Evolutionary conservation across 2,888 invertebrate genomes (phyloP), one percentile per base, ranked within the genome.

Genomic region (Drosophila lutescens): DNA sequence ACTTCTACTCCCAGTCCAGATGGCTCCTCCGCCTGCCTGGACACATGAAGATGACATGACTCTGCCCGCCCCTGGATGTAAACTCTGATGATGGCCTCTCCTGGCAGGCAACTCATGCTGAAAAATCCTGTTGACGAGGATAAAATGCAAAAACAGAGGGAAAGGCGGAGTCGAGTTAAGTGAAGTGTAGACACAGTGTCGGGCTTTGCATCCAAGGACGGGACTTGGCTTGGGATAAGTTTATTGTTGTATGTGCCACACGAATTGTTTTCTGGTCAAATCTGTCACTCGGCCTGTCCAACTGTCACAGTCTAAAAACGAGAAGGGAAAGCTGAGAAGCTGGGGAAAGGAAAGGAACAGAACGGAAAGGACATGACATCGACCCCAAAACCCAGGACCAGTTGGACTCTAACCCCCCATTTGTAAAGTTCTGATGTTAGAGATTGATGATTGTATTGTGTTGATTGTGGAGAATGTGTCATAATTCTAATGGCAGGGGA

Each of bases 241-340:
- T 78, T 71, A 73, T 78, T 71, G 71, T 74, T 72, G 61, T 70
- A 72, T 73, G 71, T 83, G 84, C 62, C 70, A 67, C 75, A 85
- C 75, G 74, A 75, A 85, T 70, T 77, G 81, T 81, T 81, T 77
- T 85, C 79, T 82, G 77, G 82, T 63, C 82, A 77, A 85, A 81
- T 77, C 81, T 80, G 85, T 81, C 81, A 83, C 84, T 83, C 78
- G 72, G 59, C 62, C 84, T 83, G 84, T 83, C 80, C 66, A 63
- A 53, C 78, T 78, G 76, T 79, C 76, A 72, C 65, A 60, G 74
- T 10, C 61, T 57, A 32, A 61, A 55, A 55, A 53, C 50, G 54
- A 53, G 41, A 44, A 44, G 58, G 53, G 63, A 63, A 58, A 34
- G 26, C 20, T 26, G 26, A 6, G n/a, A 44, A 17, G 38, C 26